Percentiles rank a stretch among this genome's conserved stretches.
These are phyloP conservation scores for Tarsius wallacei DNA, from an alignment of 2,797 vertebrate species.

Conservation along the genomic window DNA sequence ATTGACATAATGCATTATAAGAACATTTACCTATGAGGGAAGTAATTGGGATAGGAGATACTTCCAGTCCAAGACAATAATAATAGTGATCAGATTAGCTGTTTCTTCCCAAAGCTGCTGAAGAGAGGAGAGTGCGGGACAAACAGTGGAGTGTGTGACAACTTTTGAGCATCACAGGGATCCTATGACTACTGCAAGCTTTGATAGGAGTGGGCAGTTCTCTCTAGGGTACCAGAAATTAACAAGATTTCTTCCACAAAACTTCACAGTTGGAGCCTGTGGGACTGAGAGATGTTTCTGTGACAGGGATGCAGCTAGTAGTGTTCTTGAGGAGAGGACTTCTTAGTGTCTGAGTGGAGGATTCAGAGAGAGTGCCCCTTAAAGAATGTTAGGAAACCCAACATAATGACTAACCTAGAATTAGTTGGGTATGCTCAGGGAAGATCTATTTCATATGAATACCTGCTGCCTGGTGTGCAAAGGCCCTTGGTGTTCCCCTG, in stretches of 20 bases:
- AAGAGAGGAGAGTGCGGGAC: slow-evolving; percentile 8
- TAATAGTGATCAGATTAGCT: slow-evolving; percentile 23
- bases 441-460: background rate
- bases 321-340: slow-evolving; percentile 4
- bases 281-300: background rate
- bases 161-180: slow-evolving; percentile 7
- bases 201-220: slow-evolving; percentile 12
- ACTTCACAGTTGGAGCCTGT: slow-evolving; percentile 21
- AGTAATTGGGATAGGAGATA: slow-evolving; percentile 9
- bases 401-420: background rate
- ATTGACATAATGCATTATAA: slow-evolving; percentile 47
- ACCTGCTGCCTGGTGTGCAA: background rate
- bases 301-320: background rate
- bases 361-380: background rate
- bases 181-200: background rate
- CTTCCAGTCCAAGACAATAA: background rate
- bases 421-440: background rate
- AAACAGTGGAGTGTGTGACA: background rate
- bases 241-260: slow-evolving; percentile 38
- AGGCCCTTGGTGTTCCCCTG: background rate
- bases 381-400: slow-evolving; percentile 42
- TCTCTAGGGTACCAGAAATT: slow-evolving; percentile 19
- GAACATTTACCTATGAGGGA: background rate
- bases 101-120: slow-evolving; percentile 25
- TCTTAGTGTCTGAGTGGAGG: slow-evolving; percentile 9